Percentiles rank a stretch among this genome's conserved stretches.
Evolutionary conservation across 2,888 invertebrate species (phyloP).

Genomic region (Napeogenes inachia): DNA sequence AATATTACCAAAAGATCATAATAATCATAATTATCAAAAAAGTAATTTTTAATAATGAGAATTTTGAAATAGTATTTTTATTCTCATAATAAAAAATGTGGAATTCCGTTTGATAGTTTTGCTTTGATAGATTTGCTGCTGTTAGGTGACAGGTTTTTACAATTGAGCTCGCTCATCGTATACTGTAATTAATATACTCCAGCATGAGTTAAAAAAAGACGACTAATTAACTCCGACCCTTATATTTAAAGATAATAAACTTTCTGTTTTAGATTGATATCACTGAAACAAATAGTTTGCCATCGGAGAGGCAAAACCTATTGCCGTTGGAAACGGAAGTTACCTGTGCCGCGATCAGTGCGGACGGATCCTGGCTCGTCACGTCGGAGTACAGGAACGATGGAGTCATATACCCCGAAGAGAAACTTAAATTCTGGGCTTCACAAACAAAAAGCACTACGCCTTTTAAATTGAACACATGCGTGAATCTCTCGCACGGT

Average conservation of each 20-base stretch:
- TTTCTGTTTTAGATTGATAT: constrained; percentile 61
- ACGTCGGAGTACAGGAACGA: constrained; percentile 70
- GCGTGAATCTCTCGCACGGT: constrained; percentile 65
- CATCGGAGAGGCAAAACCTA: constrained; percentile 60
- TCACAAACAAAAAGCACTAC: constrained; percentile 38
- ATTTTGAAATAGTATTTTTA: too few species aligned
- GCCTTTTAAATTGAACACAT: constrained; percentile 61
- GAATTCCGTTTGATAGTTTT: too few species aligned
- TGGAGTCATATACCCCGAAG: constrained; percentile 62
- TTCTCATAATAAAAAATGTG: too few species aligned
- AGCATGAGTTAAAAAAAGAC: too few species aligned
- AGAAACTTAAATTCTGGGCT: constrained; percentile 66
- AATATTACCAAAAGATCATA: too few species aligned
- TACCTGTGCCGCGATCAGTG: constrained; percentile 61
- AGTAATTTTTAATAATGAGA: too few species aligned
- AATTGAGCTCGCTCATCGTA: too few species aligned
- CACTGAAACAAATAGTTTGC: constrained; percentile 62
- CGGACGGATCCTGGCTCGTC: constrained; percentile 59
- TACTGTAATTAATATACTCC: too few species aligned
- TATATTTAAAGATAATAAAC: neutral
- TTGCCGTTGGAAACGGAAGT: constrained; percentile 67
- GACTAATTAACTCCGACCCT: too few species aligned
- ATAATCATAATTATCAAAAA: too few species aligned
- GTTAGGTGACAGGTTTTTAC: too few species aligned
- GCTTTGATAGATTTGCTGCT: too few species aligned